Evolutionary conservation across 2,797 vertebrate species (phyloP).

Genomic region (Diplodus sargus): DNA sequence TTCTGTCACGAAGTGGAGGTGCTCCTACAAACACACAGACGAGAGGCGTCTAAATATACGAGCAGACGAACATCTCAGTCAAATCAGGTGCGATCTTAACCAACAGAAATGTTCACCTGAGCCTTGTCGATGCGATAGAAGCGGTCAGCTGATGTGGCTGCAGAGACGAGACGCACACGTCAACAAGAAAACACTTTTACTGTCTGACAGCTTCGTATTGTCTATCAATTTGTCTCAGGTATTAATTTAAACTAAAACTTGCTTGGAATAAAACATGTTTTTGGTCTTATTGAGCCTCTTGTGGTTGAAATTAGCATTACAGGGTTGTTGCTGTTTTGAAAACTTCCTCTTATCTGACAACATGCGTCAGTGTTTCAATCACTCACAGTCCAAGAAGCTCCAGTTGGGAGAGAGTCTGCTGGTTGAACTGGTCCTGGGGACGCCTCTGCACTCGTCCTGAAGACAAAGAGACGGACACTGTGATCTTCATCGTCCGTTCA

Average conservation of each 20-base stretch:
- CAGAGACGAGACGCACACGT: slow-evolving; percentile 28
- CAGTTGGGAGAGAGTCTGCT: slow-evolving; percentile 94
- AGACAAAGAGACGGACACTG: slow-evolving; percentile 15
- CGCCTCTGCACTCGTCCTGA: slow-evolving; percentile 82
- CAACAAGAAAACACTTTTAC: neutral
- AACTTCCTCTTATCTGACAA: neutral
- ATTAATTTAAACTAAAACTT: too few relatives aligned
- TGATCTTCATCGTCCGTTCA: neutral
- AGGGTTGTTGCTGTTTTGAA: too few relatives aligned
- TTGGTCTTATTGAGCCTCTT: too few relatives aligned
- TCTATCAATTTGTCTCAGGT: too few relatives aligned
- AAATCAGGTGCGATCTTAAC: neutral
- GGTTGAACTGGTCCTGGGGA: slow-evolving; percentile 87
- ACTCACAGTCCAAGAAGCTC: slow-evolving; percentile 99
- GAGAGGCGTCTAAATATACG: neutral
- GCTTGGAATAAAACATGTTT: too few relatives aligned
- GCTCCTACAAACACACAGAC: slow-evolving; percentile 86
- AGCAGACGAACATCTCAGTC: neutral
- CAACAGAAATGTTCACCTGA: slow-evolving; percentile 86
- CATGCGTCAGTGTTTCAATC: neutral
- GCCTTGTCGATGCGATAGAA: slow-evolving; percentile 99
- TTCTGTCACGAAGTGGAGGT: slow-evolving; percentile 98
- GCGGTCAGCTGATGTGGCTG: slow-evolving; percentile 96
- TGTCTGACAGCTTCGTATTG: too few relatives aligned
- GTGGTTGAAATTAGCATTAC: too few relatives aligned